Evolutionary conservation across 1,140 invertebrate species (phyloP).

Genomic region (Eumeta japonica): DNA sequence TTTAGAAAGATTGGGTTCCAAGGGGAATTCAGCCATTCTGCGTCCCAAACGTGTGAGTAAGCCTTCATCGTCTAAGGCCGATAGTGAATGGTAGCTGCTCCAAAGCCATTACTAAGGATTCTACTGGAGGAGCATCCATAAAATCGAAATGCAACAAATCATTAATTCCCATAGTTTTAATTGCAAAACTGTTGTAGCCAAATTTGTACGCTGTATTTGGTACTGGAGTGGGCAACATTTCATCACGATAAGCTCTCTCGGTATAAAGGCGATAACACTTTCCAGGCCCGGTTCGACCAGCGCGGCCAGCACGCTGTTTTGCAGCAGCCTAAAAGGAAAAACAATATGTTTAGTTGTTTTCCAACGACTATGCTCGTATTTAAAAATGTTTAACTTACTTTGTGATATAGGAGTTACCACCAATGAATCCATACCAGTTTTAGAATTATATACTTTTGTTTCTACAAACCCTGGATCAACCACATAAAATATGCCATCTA

Average conservation of each 20-base stretch:
- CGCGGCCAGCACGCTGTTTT: conserved; percentile 94
- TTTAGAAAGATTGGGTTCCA: conserved; percentile 98
- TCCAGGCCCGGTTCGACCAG: conserved; percentile 95
- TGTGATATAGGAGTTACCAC: conserved; percentile 99
- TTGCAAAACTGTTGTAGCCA: conserved; percentile 79
- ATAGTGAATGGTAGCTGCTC: conserved; percentile 96
- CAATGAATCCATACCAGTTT: conserved; percentile 98
- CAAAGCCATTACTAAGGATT: conserved; percentile 94
- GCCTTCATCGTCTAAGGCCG: conserved; percentile 96
- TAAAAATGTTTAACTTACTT: no score
- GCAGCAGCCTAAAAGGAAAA: conserved; percentile 77
- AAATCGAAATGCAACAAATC: conserved; percentile 99
- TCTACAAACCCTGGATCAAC: conserved; percentile 99
- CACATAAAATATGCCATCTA: conserved; percentile 99
- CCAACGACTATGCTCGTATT: no score
- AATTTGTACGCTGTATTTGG: conserved; percentile 99
- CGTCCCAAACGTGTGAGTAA: conserved; percentile 89
- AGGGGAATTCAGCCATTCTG: conserved; percentile 98
- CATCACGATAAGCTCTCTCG: conserved; percentile 95
- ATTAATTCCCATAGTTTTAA: conserved; percentile 99
- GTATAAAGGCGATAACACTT: conserved; percentile 99
- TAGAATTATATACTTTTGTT: conserved; percentile 99
- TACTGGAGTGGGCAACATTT: conserved; percentile 97
- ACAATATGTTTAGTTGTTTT: no score
- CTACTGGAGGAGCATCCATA: conserved; percentile 98